Base-by-base conservation (phyloP, 2,888 invertebrate species). In the Platycheirus rosarum region DNA sequence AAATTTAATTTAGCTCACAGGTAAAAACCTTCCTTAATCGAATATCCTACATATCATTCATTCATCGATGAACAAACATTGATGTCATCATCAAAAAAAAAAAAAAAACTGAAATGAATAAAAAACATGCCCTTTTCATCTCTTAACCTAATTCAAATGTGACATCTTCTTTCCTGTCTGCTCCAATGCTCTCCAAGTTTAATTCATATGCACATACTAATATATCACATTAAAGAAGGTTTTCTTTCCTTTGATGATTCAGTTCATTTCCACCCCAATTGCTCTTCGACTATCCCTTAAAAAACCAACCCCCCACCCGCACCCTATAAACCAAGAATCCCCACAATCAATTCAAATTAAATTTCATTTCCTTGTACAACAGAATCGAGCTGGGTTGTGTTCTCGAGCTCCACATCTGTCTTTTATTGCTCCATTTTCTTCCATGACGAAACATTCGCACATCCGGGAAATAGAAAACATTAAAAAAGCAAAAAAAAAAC, bases 361-460 rank as follows among this genome's bases (percentile, higher is more conserved):
- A 76, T 80, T n/a, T 80, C 76, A 80, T 80, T 76, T 80, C 70
- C 76, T 66, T 80, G 70, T 80, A 65, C 51, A 69, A 44, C 42
- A 44, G 35, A 55, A 20, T 63, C 57, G 40, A 18, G 63, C 49
- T 35, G 55, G 32, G 13, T n/a, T n/a, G n/a, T 46, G 32, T 63
- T 26, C 69, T 57, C 11, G 3, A 18, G 77, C 62, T 71, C 62
- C 76, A 77, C 71, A 82, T 76, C 71, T 70, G 66, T 71, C 62
- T 66, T 66, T 77, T 77, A 76, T 82, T 82, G 77, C 77, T 71
- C 66, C 71, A 71, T 71, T 82, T 76, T 46, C 51, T n/a, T 32
- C 16, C 42, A 62, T 74, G 55, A 68, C 35, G 69, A 53, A 57
- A 23, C 40, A 68, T 68, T 63, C 62, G 51, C 29, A 53, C 53